These are phyloP conservation scores for Rhingia campestris DNA, from an alignment of 2,888 invertebrate species.

Conservation along the genomic window DNA sequence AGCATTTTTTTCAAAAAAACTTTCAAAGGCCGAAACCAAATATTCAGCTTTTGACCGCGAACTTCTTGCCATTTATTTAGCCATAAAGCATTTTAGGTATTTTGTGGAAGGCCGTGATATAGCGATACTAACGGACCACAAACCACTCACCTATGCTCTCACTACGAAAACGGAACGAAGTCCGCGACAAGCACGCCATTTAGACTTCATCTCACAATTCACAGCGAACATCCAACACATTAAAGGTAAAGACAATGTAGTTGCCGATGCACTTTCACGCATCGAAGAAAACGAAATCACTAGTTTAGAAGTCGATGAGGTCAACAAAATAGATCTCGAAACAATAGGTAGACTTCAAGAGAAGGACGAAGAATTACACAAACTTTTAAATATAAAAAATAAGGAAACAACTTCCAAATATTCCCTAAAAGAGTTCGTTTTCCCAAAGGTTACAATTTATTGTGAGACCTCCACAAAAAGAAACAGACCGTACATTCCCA, in stretches of 20 bases:
- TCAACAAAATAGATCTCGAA: too few species aligned
- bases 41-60: conserved; percentile 74
- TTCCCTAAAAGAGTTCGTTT: background rate
- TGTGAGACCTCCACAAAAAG: conserved; percentile 17
- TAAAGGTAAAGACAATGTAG: conserved; percentile 13
- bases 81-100: too few species aligned
- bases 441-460: background rate
- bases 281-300: too few species aligned
- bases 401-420: background rate
- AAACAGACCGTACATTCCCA: background rate
- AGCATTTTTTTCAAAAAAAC: conserved; percentile 76
- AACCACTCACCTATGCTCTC: conserved; percentile 11
- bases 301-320: too few species aligned
- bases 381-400: too few species aligned
- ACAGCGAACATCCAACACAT: conserved; percentile 15
- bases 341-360: too few species aligned
- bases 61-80: too few species aligned
- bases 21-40: conserved; percentile 73
- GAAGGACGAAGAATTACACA: too few species aligned
- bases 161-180: conserved; percentile 16
- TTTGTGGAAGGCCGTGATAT: background rate
- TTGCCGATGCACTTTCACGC: conserved; percentile 7
- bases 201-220: conserved; percentile 27
- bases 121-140: conserved; percentile 7
- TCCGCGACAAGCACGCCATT: conserved; percentile 3